Percentiles rank a stretch among this genome's conserved stretches.
Evolutionary conservation across 2,113 vertebrate genomes (phyloP).

Genomic region (Vombatus ursinus): DNA sequence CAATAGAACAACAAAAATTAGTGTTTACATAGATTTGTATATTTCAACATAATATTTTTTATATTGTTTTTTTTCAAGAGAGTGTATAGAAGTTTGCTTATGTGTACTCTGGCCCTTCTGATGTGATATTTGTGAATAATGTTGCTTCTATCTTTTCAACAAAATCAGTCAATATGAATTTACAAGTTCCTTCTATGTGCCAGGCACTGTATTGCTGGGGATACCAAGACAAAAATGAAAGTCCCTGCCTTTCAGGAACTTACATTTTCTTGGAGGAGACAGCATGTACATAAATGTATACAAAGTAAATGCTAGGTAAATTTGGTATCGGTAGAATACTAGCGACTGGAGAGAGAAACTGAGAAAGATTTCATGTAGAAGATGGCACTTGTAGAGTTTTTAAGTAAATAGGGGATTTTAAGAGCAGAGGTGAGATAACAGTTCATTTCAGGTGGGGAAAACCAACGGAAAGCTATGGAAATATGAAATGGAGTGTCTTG

Average conservation of each 20-base stretch:
- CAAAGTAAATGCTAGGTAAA: background rate
- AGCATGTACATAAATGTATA: background rate
- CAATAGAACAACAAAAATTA: background rate
- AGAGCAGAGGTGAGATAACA: background rate
- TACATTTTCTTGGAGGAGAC: background rate
- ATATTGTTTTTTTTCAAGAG: constrained; percentile 9
- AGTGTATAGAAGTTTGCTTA: constrained; percentile 29
- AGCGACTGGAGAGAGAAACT: background rate
- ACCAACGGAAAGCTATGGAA: background rate
- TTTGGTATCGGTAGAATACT: background rate
- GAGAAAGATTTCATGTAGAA: background rate
- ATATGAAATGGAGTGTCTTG: background rate
- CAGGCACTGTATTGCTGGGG: background rate
- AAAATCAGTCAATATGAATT: constrained; percentile 14
- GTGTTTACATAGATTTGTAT: background rate
- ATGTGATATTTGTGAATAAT: constrained; percentile 34
- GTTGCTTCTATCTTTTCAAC: constrained; percentile 14
- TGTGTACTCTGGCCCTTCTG: constrained; percentile 3
- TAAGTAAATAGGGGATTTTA: background rate
- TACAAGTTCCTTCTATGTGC: background rate
- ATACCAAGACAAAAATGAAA: background rate
- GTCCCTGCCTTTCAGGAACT: background rate
- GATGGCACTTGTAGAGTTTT: background rate
- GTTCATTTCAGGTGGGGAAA: background rate
- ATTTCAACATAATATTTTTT: constrained; percentile 5